These are phyloP conservation scores for Mastacembelus armatus DNA, from an alignment of 2,797 vertebrate species.

Conservation along the genomic window DNA sequence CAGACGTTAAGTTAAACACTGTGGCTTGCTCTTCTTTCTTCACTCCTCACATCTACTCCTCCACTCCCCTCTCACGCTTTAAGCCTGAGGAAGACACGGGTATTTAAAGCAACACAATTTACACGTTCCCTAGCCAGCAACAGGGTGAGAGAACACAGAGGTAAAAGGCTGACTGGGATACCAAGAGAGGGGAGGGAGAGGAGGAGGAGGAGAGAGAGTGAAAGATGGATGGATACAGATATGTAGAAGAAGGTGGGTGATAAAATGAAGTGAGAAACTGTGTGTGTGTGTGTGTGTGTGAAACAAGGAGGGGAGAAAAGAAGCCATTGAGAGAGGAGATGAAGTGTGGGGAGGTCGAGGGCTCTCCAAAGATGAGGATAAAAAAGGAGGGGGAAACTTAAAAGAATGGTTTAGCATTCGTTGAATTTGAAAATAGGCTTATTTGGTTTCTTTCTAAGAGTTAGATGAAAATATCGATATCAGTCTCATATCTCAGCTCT, in stretches of 20 bases:
- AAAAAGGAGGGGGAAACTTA: neutral
- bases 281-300: constrained; percentile 3
- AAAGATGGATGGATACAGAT: constrained; percentile 42
- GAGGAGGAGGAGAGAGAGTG: constrained; percentile 20
- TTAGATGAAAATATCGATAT: constrained; percentile 13
- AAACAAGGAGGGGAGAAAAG: constrained; percentile 12
- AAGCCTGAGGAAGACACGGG: constrained; percentile 66
- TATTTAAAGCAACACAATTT: constrained; percentile 86
- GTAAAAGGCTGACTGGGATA: constrained; percentile 51
- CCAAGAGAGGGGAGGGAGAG: constrained; percentile 15
- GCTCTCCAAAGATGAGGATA: constrained; percentile 1
- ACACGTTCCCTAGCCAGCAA: constrained; percentile 68
- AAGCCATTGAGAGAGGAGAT: constrained; percentile 32
- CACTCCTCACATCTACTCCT: constrained; percentile 32
- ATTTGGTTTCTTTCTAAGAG: constrained; percentile 29
- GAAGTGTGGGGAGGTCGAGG: constrained; percentile 34
- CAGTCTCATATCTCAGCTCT: constrained; percentile 1
- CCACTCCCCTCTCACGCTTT: constrained; percentile 42
- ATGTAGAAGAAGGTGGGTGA: constrained; percentile 51
- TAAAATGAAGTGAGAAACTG: constrained; percentile 43
- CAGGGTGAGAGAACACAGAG: constrained; percentile 60
- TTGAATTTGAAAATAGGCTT: neutral
- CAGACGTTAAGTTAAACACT: constrained; percentile 63
- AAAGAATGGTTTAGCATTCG: neutral
- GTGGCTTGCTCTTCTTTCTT: constrained; percentile 50